Conservation (phyloP, 2,113 vertebrate genomes). For the Hassar affinis region DNA sequence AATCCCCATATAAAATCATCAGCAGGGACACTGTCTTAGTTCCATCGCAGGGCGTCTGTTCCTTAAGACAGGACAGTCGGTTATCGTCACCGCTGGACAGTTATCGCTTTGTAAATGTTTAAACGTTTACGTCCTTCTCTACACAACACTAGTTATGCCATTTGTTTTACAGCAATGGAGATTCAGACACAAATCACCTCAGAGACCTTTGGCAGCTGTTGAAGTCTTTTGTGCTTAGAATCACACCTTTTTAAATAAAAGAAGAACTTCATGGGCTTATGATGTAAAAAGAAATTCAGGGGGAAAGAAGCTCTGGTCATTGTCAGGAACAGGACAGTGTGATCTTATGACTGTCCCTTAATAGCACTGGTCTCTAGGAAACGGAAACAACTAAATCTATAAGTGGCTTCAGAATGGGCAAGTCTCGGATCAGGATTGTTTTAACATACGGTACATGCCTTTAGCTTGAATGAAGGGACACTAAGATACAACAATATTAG, state of each 20-base stretch:
- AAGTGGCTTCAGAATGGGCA: not conserved
- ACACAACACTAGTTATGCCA: not conserved
- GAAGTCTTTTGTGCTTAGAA: not conserved
- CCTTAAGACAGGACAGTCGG: not conserved
- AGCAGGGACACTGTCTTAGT: slow-evolving; percentile 54
- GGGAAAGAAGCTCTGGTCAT: not conserved
- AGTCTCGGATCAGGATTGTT: not conserved
- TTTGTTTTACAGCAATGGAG: not conserved
- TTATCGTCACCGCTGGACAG: not conserved
- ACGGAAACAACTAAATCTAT: not conserved
- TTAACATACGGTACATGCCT: not conserved
- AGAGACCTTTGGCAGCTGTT: not conserved
- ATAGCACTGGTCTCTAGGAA: not conserved
- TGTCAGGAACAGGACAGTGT: not conserved
- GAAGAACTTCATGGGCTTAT: not conserved
- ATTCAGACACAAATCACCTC: not conserved
- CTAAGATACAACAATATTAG: not conserved
- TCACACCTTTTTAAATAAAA: not conserved
- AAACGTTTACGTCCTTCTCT: not conserved
- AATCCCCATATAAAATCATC: slow-evolving; percentile 58
- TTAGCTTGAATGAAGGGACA: not conserved
- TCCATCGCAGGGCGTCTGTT: slow-evolving; percentile 22
- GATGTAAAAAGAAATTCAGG: not conserved
- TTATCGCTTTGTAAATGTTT: not conserved
- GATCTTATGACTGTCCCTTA: not conserved